phyloP scores from a whole-genome alignment of 1,140 invertebrate species.

The Temnothorax longispinosus region DNA sequence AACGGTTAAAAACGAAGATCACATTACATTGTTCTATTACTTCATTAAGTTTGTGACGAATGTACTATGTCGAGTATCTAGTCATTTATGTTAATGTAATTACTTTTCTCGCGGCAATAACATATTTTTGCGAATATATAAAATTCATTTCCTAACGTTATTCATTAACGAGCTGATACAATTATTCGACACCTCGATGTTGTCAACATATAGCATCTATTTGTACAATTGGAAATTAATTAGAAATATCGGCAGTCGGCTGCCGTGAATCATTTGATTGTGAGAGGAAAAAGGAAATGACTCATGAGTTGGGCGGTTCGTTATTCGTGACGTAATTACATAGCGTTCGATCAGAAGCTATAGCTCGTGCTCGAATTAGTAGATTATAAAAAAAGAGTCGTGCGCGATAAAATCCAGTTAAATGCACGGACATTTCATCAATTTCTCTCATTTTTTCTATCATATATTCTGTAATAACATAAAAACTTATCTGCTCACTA shows the following conservation, averaged over 20 bases:
- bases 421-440: background rate
- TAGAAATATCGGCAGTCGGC: background rate
- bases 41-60: no score
- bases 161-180: background rate
- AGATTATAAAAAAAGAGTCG: constrained; percentile 4
- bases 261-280: constrained; percentile 45
- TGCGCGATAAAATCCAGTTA: background rate
- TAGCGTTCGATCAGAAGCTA: constrained; percentile 5
- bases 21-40: no score
- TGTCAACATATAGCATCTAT: background rate
- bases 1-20: no score
- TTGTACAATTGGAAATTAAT: background rate
- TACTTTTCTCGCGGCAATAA: background rate
- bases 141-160: background rate
- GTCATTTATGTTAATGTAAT: background rate
- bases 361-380: background rate
- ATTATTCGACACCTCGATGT: no score
- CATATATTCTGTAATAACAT: background rate
- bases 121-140: background rate
- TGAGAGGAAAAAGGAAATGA: constrained; percentile 59
- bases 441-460: background rate
- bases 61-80: no score
- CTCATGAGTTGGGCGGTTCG: constrained; percentile 36
- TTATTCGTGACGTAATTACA: constrained; percentile 56
- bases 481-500: background rate